Conservation (phyloP, 2,797 vertebrate species). For the Eulemur rubriventer region DNA sequence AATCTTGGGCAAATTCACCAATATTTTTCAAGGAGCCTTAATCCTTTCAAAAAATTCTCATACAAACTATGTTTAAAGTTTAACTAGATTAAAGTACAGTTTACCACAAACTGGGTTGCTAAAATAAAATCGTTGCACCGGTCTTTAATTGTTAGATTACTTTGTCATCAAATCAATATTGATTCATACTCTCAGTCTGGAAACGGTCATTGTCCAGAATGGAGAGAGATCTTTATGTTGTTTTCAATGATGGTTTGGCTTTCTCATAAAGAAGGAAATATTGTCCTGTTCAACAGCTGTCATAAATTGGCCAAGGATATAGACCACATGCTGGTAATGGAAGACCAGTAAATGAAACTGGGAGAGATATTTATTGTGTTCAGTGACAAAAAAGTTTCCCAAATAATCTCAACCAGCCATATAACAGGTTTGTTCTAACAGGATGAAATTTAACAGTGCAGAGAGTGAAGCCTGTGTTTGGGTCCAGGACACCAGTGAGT, state of each 20-base stretch:
- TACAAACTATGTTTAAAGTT: background rate
- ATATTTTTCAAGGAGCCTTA: background rate
- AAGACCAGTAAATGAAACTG: background rate
- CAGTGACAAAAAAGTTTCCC: background rate
- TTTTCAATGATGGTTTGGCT: background rate
- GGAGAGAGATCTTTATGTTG: background rate
- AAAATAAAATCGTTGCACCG: background rate
- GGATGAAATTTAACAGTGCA: background rate
- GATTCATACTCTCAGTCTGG: background rate
- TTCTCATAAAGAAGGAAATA: slow-evolving; percentile 24
- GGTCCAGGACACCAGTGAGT: background rate
- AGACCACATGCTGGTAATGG: background rate
- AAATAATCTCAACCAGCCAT: background rate
- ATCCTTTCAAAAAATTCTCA: background rate
- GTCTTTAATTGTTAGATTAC: background rate
- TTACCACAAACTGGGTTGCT: background rate
- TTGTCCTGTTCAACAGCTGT: background rate
- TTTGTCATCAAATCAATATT: background rate
- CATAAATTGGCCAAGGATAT: background rate
- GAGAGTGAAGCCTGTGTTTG: background rate
- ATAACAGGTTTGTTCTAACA: background rate
- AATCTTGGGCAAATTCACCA: background rate
- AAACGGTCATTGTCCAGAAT: background rate
- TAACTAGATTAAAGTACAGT: background rate
- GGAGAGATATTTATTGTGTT: background rate